These are phyloP conservation scores for Cacoxenus indagator DNA, from an alignment of 2,888 invertebrate genomes.

Conservation along the genomic window DNA sequence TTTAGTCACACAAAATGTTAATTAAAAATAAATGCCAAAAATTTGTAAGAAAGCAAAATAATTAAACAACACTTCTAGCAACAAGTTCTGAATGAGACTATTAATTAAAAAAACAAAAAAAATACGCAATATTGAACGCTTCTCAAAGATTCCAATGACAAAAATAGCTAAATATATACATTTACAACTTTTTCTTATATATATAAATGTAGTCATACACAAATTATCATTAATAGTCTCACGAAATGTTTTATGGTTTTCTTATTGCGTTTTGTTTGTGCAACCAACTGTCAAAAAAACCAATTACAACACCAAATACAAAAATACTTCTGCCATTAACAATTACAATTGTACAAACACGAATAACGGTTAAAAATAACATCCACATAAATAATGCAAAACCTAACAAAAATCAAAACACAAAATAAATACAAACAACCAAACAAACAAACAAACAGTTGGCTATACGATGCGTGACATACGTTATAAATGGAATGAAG, in stretches of 20 bases:
- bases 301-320: constrained; percentile 38
- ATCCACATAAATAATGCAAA: constrained; percentile 29
- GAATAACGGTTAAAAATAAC: constrained; percentile 29
- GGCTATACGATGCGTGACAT: constrained; percentile 99
- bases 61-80: constrained; percentile 64
- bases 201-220: constrained; percentile 29
- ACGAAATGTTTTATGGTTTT: constrained; percentile 68
- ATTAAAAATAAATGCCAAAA: constrained; percentile 1
- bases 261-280: constrained; percentile 56
- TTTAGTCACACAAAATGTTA: constrained; percentile 7
- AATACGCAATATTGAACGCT: constrained; percentile 25
- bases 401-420: constrained; percentile 31
- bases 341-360: constrained; percentile 31
- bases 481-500: constrained; percentile 97
- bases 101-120: constrained; percentile 53
- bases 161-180: background rate
- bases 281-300: constrained; percentile 48
- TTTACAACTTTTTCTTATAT: constrained; percentile 20
- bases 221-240: constrained; percentile 67
- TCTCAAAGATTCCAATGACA: constrained; percentile 3
- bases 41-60: constrained; percentile 54
- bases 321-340: constrained; percentile 36
- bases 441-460: constrained; percentile 74
- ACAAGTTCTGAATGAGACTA: constrained; percentile 71
- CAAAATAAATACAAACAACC: constrained; percentile 31